These are phyloP conservation scores for Osmerus mordax DNA, from an alignment of 2,113 vertebrate genomes.

Conservation along the genomic window DNA sequence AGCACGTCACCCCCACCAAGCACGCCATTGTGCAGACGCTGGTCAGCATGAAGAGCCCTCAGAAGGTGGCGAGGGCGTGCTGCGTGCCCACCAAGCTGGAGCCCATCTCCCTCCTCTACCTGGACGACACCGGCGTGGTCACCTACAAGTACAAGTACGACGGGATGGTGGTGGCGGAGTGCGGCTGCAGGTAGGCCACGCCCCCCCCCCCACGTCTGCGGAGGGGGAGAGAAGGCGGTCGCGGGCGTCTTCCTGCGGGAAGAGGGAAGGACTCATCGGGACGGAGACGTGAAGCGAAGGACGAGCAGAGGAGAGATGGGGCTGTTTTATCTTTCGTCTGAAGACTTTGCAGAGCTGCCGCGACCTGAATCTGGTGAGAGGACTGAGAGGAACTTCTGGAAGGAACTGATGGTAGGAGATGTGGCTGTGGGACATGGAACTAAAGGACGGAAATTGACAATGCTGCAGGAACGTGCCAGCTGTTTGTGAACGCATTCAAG, in stretches of 20 bases:
- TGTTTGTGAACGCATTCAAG: too few relatives aligned
- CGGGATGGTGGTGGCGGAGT: constrained; percentile 95
- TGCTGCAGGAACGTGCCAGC: too few relatives aligned
- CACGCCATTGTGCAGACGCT: constrained; percentile 94
- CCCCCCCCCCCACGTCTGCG: neutral
- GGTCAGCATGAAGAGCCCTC: constrained; percentile 87
- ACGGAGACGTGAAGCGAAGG: neutral
- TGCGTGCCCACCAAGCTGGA: constrained; percentile 96
- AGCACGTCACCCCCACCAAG: constrained; percentile 92
- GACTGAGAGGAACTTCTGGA: too few relatives aligned
- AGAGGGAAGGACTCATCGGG: neutral
- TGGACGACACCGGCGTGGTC: constrained; percentile 91
- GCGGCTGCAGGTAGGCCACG: constrained; percentile 91
- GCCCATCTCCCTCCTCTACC: constrained; percentile 93
- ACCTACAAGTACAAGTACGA: constrained; percentile 98
- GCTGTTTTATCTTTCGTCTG: neutral
- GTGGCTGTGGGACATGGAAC: too few relatives aligned
- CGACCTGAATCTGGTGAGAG: too few relatives aligned
- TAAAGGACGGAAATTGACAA: too few relatives aligned
- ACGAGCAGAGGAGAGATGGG: too few relatives aligned
- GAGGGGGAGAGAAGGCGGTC: constrained; percentile 6
- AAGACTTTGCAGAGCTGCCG: neutral
- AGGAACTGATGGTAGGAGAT: too few relatives aligned
- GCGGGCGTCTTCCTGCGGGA: neutral
- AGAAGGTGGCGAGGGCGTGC: constrained; percentile 87